Base-by-base conservation (phyloP, 2,888 invertebrate genomes). In the Napeogenes inachia region DNA sequence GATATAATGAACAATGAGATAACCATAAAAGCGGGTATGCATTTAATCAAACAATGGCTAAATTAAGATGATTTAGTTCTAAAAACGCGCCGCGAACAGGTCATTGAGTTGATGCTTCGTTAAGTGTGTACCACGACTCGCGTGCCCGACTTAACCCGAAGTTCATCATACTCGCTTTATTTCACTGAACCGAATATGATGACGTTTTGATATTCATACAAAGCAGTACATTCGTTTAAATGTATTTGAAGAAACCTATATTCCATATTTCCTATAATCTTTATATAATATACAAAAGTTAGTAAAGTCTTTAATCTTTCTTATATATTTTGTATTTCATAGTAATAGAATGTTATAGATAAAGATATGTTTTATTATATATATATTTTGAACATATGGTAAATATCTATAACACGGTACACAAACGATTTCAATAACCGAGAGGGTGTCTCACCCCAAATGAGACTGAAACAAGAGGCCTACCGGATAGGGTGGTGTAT, bases 401-500 rank as follows among this genome's bases (percentile, higher is more conserved):
- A 32, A 56, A 45, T 58, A 64, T 42, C 42, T 42, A 42, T 42
- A 42, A 10, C 5, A 42, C 42, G 42, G 42, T 42, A 42, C 42
- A 62, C 61, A 60, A 61, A 54, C 61, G 57, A 62, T 62, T 65
- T 57, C 53, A 56, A 61, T 65, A 55, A 30, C 53, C 45, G 35
- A 55, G 55, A 69, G 68, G 68, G 69, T 62, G 64, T 35, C 58
- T 1, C 81, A 79, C 85, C 85, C 87, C 71, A 73, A 70, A 69
- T 62, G 78, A 87, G 73, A 72, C 84, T 80, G 83, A 82, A 87
- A 87, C 80, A 77, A 71, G 85, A 83, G 81, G 77, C 78, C 78
- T 71, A 71, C 21, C 21, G 50, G 21, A 50, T 50, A 30, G 50
- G 47, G 50, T 21, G 50, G 21, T 4, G 47, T 78, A 76, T 76